Evolutionary conservation across 2,797 vertebrate species (phyloP).

Genomic region (Sebastes matsubarae): DNA sequence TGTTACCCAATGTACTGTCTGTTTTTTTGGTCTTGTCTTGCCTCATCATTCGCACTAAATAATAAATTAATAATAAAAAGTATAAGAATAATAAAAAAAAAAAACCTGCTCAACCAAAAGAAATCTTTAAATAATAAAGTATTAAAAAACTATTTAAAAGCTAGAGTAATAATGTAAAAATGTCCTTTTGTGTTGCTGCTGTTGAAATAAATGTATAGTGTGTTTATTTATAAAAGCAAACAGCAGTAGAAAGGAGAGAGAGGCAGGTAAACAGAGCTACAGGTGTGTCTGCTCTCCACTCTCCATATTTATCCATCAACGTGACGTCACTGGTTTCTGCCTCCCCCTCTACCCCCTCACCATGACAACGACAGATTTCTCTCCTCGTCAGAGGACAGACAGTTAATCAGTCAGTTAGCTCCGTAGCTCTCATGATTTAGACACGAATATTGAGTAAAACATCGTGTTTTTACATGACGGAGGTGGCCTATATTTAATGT

Average conservation of each 20-base stretch:
- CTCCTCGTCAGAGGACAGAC: conserved; percentile 36
- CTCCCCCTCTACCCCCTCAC: conserved; percentile 43
- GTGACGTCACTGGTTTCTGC: conserved; percentile 65
- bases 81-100: no score
- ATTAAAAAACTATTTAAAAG: no score
- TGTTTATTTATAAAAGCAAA: not conserved
- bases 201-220: no score
- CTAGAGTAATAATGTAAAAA: no score
- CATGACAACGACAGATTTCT: conserved; percentile 65
- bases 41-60: no score
- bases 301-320: not conserved
- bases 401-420: not conserved
- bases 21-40: no score
- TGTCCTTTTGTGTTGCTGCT: no score
- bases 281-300: conserved; percentile 2
- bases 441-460: not conserved
- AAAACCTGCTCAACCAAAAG: no score
- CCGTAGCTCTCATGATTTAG: not conserved
- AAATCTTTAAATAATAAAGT: no score
- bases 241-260: not conserved
- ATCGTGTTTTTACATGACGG: not conserved
- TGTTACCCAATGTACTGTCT: no score
- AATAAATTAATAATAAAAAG: no score
- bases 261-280: not conserved
- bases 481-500: not conserved